A percentile compares a stretch with the other conserved stretches of the same genome.
Conservation (phyloP, 2,888 invertebrate genomes). For the Vesta saturnalis region DNA sequence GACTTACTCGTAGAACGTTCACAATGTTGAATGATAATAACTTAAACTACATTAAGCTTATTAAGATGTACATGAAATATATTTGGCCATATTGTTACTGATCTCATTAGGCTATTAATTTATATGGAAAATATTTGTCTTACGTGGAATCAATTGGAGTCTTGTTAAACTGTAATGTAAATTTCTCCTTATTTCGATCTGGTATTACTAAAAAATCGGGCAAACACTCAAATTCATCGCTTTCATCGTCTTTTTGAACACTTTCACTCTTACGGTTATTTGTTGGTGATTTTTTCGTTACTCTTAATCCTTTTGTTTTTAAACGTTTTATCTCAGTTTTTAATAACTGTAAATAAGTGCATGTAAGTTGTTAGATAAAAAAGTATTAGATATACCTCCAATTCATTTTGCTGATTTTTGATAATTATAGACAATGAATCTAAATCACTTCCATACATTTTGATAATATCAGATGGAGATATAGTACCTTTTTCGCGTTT, state of each 20-base stretch:
- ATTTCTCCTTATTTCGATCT: not conserved
- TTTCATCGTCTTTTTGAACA: not conserved
- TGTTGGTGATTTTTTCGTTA: not conserved
- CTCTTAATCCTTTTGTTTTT: conserved; percentile 15
- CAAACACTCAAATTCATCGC: not conserved
- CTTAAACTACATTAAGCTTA: too few relatives aligned
- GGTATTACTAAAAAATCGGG: not conserved
- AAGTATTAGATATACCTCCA: conserved; percentile 44
- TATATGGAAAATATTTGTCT: too few relatives aligned
- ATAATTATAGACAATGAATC: conserved; percentile 58
- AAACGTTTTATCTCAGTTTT: conserved; percentile 42
- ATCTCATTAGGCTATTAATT: too few relatives aligned
- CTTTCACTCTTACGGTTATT: not conserved
- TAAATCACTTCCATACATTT: conserved; percentile 58
- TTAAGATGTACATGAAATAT: too few relatives aligned
- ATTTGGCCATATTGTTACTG: too few relatives aligned
- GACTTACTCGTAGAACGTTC: too few relatives aligned
- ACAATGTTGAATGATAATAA: too few relatives aligned
- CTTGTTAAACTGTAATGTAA: too few relatives aligned
- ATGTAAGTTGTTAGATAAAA: conserved; percentile 14
- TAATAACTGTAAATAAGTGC: conserved; percentile 34
- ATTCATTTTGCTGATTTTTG: conserved; percentile 58
- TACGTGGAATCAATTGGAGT: too few relatives aligned
- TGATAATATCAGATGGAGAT: conserved; percentile 53
- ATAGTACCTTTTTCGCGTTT: conserved; percentile 47